These are phyloP conservation scores for Oopsacas minuta DNA, from an alignment of 37 sponge, comb jelly and placozoan genomes.

Conservation along the genomic window DNA sequence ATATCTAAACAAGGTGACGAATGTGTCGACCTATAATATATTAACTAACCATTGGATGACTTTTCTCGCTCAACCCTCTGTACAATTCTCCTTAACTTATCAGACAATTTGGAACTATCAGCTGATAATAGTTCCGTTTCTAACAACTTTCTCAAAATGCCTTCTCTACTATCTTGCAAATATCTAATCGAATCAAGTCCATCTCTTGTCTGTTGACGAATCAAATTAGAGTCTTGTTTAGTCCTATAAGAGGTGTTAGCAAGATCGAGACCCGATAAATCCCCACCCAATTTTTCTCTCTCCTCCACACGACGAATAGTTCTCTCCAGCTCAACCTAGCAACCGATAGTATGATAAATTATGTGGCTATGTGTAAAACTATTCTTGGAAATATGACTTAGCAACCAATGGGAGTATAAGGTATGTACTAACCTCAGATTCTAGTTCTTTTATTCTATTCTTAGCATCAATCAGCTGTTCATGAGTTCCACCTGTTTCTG, in stretches of 20 bases:
- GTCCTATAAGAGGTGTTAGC: background rate
- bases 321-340: constrained; percentile 12
- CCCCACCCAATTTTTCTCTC: constrained; percentile 16
- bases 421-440: background rate
- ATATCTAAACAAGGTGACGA: too few relatives aligned
- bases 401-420: too few relatives aligned
- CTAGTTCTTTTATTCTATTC: background rate
- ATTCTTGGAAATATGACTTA: background rate
- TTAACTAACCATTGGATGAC: background rate
- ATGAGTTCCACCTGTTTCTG: background rate
- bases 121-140: constrained; percentile 17
- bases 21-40: background rate
- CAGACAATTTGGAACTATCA: constrained; percentile 16
- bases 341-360: background rate
- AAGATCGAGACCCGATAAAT: background rate
- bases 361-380: background rate
- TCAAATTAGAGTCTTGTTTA: background rate
- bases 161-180: background rate
- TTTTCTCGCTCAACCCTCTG: background rate
- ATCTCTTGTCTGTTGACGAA: constrained; percentile 10
- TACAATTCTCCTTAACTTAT: background rate
- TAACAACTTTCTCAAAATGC: background rate
- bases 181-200: background rate
- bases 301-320: constrained; percentile 7
- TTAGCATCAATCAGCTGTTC: constrained; percentile 14